Base-by-base conservation (phyloP, 1,140 invertebrate species). In the Tetragonula clypearis region DNA sequence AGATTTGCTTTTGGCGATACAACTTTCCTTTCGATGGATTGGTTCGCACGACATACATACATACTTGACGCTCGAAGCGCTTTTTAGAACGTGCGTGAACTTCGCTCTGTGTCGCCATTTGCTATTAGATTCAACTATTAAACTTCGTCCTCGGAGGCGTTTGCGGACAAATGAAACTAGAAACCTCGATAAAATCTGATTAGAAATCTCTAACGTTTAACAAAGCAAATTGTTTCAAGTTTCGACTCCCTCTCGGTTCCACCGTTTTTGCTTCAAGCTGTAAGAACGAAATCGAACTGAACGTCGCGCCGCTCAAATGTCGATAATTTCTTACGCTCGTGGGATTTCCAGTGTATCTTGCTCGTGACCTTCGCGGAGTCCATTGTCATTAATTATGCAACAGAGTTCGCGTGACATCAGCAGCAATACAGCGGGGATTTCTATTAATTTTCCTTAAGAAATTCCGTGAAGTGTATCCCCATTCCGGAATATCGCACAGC, bases 321-420 rank as follows among this genome's bases (percentile, higher is more conserved):
- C 41, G 58, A 84, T 84, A 79, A 41, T 73, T 79, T 91, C 90
- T 92, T 89, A 81, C 85, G 85, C 86, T 79, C 74, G 87, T 90
- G 90, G 90, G 87, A 92, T 93, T 93, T 91, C 91, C 90, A 82
- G 87, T 85, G 87, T 85, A 89, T 87, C 82, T 90, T 86, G 79
- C 80, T 82, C 90, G 82, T 82, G 92, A 89, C 92, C 91, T 92
- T 89, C 87, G 69, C 86, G 85, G 49, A 68, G 90, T 91, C 89
- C 90, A 92, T 92, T 92, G 90, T 91, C 84, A 84, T 88, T 90
- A 90, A 92, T 93, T 93, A 93, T 92, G 92, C 90, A 93, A 93
- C 86, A 56, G 86, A 74, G 83, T 76, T 88, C 49, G 77, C 83
- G 86, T 92, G 88, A 91, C 90, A 92, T 92, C 89, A 91, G 84